Base-by-base conservation (phyloP, 2,888 invertebrate genomes). In the Harpagoxenus sublaevis region DNA sequence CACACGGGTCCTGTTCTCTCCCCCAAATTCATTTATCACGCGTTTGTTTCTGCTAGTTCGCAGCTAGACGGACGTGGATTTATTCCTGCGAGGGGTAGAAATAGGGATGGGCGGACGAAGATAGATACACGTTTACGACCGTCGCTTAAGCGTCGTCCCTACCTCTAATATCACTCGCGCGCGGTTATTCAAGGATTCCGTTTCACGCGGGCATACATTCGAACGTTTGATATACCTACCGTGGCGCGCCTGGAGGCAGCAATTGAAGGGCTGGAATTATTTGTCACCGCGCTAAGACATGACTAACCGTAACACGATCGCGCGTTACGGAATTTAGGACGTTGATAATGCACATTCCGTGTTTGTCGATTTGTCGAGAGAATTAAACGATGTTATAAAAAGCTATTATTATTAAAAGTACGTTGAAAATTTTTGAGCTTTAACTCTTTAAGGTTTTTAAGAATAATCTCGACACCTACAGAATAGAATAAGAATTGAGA, bases 11-110 rank as follows among this genome's bases (percentile, higher is more conserved):
- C 31, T 42, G 70, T 84, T 78, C 71, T 65, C 85, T 85, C 78
- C 83, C 66, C 78, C 68, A 84, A 85, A 85, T 84, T 66, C 85
- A 85, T 85, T 84, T 84, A 85, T 85, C 85, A 85, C 85, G 85
- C 77, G 79, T 85, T 83, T 85, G 85, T 85, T 85, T 83, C 85
- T 83, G 63, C 83, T 73, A 70, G 68, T 70, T 70, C 84, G 53
- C 83, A 68, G 83, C 62, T 65, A 77, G 85, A 85, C 83, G 83
- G 85, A 85, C 85, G 85, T 85, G 83, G 85, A 85, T 85, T 85
- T 85, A 85, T 85, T 85, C 85, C 60, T 39, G 15, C 42, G 51
- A 77, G 75, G 60, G 71, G 60, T 60, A 83, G 85, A 83, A 85
- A 83, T 77, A 83, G 73, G 83, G 70, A 68, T 71, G 63, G 65